phyloP scores from a whole-genome alignment of 1,140 invertebrate genomes.

The Cherax destructor region DNA sequence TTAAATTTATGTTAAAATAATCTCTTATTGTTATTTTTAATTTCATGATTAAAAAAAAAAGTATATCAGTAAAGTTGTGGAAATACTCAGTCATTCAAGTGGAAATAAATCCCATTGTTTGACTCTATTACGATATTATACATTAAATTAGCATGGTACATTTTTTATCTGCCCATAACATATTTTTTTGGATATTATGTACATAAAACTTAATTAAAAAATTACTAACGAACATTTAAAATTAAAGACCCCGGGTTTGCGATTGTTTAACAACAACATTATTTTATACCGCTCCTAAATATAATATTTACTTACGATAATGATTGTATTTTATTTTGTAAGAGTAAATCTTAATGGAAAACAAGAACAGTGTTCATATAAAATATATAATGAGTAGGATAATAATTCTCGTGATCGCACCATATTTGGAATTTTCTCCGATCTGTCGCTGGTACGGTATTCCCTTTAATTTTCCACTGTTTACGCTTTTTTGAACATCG shows the following conservation, averaged over 20 bases:
- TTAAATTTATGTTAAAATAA: too few species aligned
- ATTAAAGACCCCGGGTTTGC: slow-evolving; percentile 9
- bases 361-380: neutral
- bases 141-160: too few species aligned
- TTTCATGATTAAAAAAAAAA: too few species aligned
- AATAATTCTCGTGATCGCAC: slow-evolving; percentile 8
- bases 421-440: slow-evolving; percentile 16
- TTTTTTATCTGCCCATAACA: too few species aligned
- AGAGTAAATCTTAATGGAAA: neutral
- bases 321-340: neutral
- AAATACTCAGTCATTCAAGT: too few species aligned
- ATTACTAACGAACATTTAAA: slow-evolving; percentile 2
- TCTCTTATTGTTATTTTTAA: too few species aligned
- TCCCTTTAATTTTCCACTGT: neutral
- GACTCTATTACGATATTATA: too few species aligned
- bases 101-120: too few species aligned
- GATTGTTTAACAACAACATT: neutral
- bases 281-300: neutral
- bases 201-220: neutral
- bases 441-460: slow-evolving; percentile 1
- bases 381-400: neutral
- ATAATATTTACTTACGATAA: neutral
- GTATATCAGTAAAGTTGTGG: too few species aligned
- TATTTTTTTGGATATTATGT: too few species aligned
- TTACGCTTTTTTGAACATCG: neutral